Evolutionary conservation across 2,888 invertebrate species (phyloP).

Genomic region (Oegoconia quadripuncta): DNA sequence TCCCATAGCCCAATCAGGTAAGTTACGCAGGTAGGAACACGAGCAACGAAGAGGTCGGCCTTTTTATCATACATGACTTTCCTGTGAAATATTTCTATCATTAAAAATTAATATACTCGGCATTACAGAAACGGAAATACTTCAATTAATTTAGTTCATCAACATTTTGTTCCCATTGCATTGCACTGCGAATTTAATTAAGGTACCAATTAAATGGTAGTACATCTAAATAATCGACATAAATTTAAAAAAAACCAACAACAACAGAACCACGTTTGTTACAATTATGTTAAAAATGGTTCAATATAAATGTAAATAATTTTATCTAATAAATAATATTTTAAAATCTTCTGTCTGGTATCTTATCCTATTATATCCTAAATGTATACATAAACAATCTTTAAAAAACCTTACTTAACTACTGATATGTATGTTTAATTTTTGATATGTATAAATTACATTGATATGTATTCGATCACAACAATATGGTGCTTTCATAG

Average conservation of each 20-base stretch:
- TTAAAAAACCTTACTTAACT: conserved; percentile 62
- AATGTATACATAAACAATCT: conserved; percentile 72
- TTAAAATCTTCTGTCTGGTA: conserved; percentile 41
- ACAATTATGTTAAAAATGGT: conserved; percentile 18
- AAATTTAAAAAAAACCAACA: conserved; percentile 21
- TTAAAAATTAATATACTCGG: not conserved
- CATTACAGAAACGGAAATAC: not conserved
- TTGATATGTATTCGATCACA: conserved; percentile 66
- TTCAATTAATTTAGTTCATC: conserved; percentile 10
- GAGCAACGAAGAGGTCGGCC: no score
- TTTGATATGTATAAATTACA: conserved; percentile 51
- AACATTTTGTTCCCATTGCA: conserved; percentile 38
- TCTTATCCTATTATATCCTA: conserved; percentile 50
- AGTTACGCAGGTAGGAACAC: no score
- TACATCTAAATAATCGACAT: conserved; percentile 15
- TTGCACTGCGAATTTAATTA: conserved; percentile 30
- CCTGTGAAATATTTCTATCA: conserved; percentile 2
- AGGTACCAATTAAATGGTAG: conserved; percentile 19
- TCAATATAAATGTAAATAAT: conserved; percentile 16
- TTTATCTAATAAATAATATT: conserved; percentile 25
- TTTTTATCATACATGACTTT: conserved; percentile 60
- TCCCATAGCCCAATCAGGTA: no score
- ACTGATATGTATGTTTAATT: conserved; percentile 59
- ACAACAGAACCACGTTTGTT: conserved; percentile 16
- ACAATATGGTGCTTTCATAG: conserved; percentile 26